Base-by-base conservation (phyloP, 2,797 vertebrate species). In the Melanotaenia parkinsoni region DNA sequence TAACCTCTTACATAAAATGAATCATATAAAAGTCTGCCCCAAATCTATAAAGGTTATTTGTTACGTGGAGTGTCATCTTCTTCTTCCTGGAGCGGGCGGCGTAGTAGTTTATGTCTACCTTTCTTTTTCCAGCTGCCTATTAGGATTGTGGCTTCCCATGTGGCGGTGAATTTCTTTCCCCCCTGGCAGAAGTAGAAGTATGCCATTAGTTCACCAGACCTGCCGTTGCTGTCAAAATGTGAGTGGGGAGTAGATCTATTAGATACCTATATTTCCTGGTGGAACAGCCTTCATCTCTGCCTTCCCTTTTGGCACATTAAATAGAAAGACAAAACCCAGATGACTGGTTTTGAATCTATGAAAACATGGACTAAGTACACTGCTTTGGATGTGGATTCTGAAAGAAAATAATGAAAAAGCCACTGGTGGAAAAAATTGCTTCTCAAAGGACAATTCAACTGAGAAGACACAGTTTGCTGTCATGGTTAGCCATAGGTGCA, bases 381-480 rank as follows among this genome's bases (percentile, higher is more conserved):
- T 91, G 88, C 90, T 90, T 92, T 91, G 88, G 85, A 92, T 90
- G 92, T 92, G 91, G 90, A 92, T 90, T 92, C 86, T 84, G 18
- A 83, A 91, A 83, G 89, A 91, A 93, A 92, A 92, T 91, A 93
- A 92, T 86, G 83, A 91, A 93, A 92, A 93, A 89, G 88, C 87
- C 89, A 91, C 81, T 80, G 70, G 74, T 82, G 89, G 88, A 81
- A 87, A 86, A 86, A 88, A 81, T 10, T 14, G 67, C 84, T 89
- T 80, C 86, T 90, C 80, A 84, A 67, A 87, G 89, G 87, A 93
- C 88, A 88, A 74, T 91, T 90, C 77, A 81, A 76, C 76, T 88
- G 83, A 89, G 82, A 84, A 85, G 88, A 85, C 77, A 76, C 75
- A 84, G 75, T 77, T 84, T 74, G 77, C 82, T 86, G 81, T 90